Evolutionary conservation across 1,140 invertebrate species (phyloP), one percentile per base, ranked within the genome.

Genomic region (Calosoma granatense): DNA sequence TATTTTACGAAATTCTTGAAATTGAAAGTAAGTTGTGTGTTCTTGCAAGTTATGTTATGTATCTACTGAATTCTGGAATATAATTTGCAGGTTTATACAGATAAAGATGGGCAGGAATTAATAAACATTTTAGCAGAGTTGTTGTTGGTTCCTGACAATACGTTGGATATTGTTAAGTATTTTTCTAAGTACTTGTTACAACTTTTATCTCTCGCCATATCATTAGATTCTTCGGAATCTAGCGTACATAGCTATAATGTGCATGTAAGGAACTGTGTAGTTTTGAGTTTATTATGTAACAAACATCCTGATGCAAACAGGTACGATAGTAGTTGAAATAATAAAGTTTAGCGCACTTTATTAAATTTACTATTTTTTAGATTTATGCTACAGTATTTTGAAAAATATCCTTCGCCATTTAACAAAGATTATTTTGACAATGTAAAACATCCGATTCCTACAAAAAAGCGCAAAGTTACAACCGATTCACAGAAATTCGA

Each of bases 301-400:
- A 9, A 47, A 19, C 71, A 76, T 69, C 67, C 67, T 51, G 68
- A 69, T 63, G 60, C 60, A n/a, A 14, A 62, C 1, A 68, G 63
- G 68, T 70, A 64, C 57, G 58, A 58, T 47, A 26, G 58, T 36
- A 53, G 14, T 6, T 14, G n/a, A 54, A 22, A 17, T 58, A 71
- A 70, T 23, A 56, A n/a, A n/a, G n/a, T 63, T 20, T 67, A 51
- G n/a, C n/a, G 41, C 53, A 59, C 6, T 52, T 15, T 53, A 41
- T 26, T 53, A 58, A 59, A 17, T 55, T 30, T 17, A 56, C 61
- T 60, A 56, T 61, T 54, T 74, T 72, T 59, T 63, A 80, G 79
- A 53, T 78, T 75, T 64, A 63, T 72, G 15, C 56, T 77, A 23
- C 66, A 71, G 39, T 81, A 81, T 70, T 82, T 80, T 63, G 69